Evolutionary conservation across 2,797 vertebrate species (phyloP).

Genomic region (Platalea minor): DNA sequence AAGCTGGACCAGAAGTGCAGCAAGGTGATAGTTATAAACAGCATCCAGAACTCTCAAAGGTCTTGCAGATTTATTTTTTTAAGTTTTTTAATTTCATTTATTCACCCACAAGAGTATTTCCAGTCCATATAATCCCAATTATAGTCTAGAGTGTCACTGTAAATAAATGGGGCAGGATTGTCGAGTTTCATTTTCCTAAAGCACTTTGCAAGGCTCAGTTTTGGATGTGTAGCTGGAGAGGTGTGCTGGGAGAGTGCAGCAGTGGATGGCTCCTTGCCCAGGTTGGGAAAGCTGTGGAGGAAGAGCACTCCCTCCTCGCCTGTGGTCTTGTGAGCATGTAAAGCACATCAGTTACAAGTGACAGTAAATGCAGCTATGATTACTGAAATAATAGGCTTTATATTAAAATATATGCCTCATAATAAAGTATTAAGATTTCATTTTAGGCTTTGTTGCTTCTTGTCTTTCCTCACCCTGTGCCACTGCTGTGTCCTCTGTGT

Average conservation of each 20-base stretch:
- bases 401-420: neutral
- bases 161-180: neutral
- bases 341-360: neutral
- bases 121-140: neutral
- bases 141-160: accelerated
- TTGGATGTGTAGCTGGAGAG: neutral
- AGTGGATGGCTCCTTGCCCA: neutral
- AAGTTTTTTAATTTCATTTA: neutral
- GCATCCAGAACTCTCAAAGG: neutral
- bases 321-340: neutral
- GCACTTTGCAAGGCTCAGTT: neutral
- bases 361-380: neutral
- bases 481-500: neutral
- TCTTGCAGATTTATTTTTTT: neutral
- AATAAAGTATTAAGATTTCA: neutral
- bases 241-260: neutral
- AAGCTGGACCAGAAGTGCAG: neutral
- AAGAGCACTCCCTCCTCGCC: neutral
- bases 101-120: neutral
- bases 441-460: neutral
- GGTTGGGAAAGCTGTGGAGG: neutral
- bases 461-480: neutral
- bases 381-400: neutral
- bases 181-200: neutral
- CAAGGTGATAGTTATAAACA: neutral